Base-by-base conservation (phyloP, 2,888 invertebrate species). In the Empis stercorea region DNA sequence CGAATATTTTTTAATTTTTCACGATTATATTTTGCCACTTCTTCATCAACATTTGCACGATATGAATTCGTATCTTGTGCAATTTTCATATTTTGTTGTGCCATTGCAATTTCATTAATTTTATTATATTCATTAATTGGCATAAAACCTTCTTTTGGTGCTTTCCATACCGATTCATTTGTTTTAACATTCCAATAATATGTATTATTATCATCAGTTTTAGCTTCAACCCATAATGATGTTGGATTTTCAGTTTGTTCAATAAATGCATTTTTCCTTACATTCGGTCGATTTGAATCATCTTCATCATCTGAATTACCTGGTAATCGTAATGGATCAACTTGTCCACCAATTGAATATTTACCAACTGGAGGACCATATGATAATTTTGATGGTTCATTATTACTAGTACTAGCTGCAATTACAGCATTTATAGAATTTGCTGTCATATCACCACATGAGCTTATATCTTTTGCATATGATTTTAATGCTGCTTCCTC, bases 161-260 rank as follows among this genome's bases (percentile, higher is more conserved):
- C 68, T 52, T 82, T 79, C 86, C 86, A 88, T 3, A 77, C 74
- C 0, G 87, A 80, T 69, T 85, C 88, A 71, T 85, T 84, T 32
- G 87, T 88, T 54, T 81, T 75, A 2, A 78, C 79, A 65, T 93
- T 87, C 88, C 89, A 92, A 60, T 84, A 94, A 63, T 93, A 93
- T 1, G 79, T 76, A 56, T 80, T 74, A 1, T 87, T 89, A 59
- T 86, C 83, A 43, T 81, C 80, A 51, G 79, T 77, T 55, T 78
- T 78, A 0, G 81, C 81, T 66, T 93, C 88, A 53, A 84, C 80
- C 93, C 93, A 93, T 17, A 79, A 63, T 43, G 73, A 75, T 4
- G 63, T 62, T 10, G 61, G 60, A 7, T n/a, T 16, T 46, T 52
- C 53, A 0, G 51, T 43, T 5, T 16, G 32, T 47, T 59, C 60